phyloP scores from a whole-genome alignment of 2,113 vertebrate genomes.

The Campylomormyrus numenius region DNA sequence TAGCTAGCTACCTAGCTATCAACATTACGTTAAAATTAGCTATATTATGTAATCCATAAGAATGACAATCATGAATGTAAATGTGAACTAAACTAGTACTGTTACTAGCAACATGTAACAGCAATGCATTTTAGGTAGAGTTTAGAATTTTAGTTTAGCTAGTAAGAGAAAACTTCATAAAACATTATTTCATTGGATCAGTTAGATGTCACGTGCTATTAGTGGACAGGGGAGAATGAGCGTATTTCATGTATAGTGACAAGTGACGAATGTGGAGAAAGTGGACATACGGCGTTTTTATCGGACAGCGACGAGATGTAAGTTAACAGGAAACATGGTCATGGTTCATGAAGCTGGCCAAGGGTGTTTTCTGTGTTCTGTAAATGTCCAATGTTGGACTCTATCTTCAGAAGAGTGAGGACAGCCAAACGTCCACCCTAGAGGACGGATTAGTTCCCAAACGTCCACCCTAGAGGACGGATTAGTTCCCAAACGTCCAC shows the following conservation, averaged over 20 bases:
- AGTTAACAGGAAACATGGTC: not conserved
- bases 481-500: not conserved
- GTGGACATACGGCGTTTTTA: not conserved
- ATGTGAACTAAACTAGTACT: not conserved
- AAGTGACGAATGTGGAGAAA: not conserved
- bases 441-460: not conserved
- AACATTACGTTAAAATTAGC: not conserved
- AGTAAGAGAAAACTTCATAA: not conserved
- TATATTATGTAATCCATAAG: not conserved
- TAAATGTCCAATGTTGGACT: not conserved
- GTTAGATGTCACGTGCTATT: not conserved
- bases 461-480: not conserved
- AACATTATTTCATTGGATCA: not conserved
- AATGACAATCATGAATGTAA: not conserved
- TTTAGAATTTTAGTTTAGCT: too few relatives aligned
- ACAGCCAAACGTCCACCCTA: not conserved
- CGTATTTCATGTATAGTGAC: not conserved
- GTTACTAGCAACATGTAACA: too few relatives aligned
- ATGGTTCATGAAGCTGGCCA: not conserved
- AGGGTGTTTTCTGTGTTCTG: not conserved
- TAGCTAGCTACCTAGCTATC: not conserved
- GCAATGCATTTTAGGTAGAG: not conserved
- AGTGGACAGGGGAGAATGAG: too few relatives aligned
- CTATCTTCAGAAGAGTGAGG: not conserved
- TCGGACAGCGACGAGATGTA: too few relatives aligned